A percentile compares a stretch with the other conserved stretches of the same genome.
These are phyloP conservation scores for Chironex yamaguchii DNA, from an alignment of 30 jellyfish, hydroid and myxozoan species.

Conservation along the genomic window DNA sequence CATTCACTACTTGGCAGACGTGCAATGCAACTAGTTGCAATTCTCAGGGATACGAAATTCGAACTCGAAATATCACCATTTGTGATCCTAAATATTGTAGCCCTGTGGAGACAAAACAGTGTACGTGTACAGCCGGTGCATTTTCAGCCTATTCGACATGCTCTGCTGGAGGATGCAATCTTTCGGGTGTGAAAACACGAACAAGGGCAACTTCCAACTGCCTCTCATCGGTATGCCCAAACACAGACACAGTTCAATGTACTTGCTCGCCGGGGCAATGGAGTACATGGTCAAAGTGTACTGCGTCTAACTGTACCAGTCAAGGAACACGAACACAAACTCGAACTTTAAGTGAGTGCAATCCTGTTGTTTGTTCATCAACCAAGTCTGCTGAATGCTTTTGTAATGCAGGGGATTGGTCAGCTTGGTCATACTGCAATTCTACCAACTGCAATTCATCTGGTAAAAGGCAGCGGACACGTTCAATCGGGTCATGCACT, in stretches of 20 bases:
- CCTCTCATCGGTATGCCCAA: background rate
- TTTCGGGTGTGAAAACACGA: background rate
- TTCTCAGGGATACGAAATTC: background rate
- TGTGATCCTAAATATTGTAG: background rate
- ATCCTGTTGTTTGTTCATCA: background rate
- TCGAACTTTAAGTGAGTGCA: background rate
- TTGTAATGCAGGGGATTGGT: background rate
- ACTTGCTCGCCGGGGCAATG: background rate
- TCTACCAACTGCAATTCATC: background rate
- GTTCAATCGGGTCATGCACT: background rate
- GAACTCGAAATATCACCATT: background rate
- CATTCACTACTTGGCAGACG: background rate
- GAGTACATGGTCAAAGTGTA: background rate
- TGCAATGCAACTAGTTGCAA: background rate
- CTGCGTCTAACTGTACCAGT: background rate
- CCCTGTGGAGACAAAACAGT: background rate
- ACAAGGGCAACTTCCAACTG: background rate
- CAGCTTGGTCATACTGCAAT: background rate
- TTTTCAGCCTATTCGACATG: background rate
- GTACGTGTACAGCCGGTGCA: background rate
- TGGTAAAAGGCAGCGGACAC: background rate
- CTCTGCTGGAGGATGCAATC: background rate
- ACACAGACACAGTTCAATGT: background rate
- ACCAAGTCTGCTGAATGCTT: background rate
- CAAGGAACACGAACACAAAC: background rate